Conservation (phyloP, 2,888 invertebrate genomes). For the Strigamia crassipes region DNA sequence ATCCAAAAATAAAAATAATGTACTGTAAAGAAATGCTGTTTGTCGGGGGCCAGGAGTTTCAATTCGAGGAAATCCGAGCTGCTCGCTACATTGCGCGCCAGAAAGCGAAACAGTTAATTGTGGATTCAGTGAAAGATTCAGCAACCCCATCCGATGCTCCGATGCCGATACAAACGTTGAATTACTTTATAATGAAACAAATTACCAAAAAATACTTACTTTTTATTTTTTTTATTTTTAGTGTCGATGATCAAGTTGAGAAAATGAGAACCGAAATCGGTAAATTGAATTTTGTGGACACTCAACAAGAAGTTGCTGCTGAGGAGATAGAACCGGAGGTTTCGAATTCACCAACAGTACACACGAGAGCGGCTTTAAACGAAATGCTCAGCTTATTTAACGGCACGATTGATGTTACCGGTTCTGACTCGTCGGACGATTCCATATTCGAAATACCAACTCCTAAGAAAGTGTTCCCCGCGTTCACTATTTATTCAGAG, state of each 20-base stretch:
- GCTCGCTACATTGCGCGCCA: conserved; percentile 53
- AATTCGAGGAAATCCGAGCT: conserved; percentile 77
- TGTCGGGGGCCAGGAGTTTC: conserved; percentile 69
- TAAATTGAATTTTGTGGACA: neutral
- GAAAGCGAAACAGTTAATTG: conserved; percentile 49
- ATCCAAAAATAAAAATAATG: conserved; percentile 64
- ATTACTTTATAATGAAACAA: neutral
- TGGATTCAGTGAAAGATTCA: neutral
- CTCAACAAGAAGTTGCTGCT: neutral
- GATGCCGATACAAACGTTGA: too few species aligned
- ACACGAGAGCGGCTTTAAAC: conserved; percentile 72
- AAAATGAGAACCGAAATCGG: neutral
- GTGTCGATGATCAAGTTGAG: neutral
- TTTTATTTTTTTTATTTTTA: neutral
- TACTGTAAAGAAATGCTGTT: conserved; percentile 72
- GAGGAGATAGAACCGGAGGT: neutral
- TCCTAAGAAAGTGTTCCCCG: neutral
- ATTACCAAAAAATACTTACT: neutral
- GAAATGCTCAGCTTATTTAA: conserved; percentile 66
- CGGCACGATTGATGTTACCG: neutral
- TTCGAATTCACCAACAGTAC: conserved; percentile 62
- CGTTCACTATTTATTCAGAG: neutral
- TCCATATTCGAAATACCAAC: neutral
- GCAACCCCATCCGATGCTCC: too few species aligned
- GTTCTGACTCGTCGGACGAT: neutral